These are phyloP conservation scores for Papilio dardanus DNA, from an alignment of 1,140 invertebrate species.

Conservation along the genomic window DNA sequence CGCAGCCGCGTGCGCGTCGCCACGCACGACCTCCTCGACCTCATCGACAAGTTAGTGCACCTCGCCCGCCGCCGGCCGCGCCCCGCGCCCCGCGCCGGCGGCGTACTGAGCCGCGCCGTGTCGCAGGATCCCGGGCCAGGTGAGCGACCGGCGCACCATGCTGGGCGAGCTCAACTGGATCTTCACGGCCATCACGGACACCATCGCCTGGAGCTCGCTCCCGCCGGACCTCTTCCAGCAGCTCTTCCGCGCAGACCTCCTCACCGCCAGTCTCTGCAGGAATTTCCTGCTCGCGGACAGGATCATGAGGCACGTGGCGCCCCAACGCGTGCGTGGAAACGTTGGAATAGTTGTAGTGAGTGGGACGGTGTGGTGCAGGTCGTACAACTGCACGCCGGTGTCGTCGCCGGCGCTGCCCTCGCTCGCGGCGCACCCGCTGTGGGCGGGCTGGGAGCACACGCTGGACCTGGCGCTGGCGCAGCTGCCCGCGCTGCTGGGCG, in stretches of 20 bases:
- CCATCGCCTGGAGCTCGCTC: constrained; percentile 99
- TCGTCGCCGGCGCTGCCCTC: constrained; percentile 95
- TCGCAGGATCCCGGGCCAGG: constrained; percentile 94
- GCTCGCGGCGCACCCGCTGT: constrained; percentile 95
- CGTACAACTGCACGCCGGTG: constrained; percentile 97
- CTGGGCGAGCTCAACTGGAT: constrained; percentile 99
- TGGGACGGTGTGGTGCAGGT: constrained; percentile 65
- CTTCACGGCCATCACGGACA: constrained; percentile 99
- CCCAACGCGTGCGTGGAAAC: background rate
- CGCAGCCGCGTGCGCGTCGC: constrained; percentile 92
- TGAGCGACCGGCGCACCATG: constrained; percentile 98
- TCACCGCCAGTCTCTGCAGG: constrained; percentile 98
- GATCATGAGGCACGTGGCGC: constrained; percentile 90
- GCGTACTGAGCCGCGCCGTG: background rate
- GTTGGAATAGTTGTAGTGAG: too few relatives aligned
- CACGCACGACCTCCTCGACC: constrained; percentile 93
- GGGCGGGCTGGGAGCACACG: constrained; percentile 99
- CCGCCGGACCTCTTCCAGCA: constrained; percentile 97
- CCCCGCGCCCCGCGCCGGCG: background rate
- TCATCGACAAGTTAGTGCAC: constrained; percentile 92
- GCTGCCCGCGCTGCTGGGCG: constrained; percentile 89
- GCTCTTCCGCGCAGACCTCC: constrained; percentile 97
- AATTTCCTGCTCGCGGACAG: constrained; percentile 98
- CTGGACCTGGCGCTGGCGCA: constrained; percentile 96
- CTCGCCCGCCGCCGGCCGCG: background rate